Conservation (phyloP, 2,113 vertebrate species). For the Bos javanicus region DNA sequence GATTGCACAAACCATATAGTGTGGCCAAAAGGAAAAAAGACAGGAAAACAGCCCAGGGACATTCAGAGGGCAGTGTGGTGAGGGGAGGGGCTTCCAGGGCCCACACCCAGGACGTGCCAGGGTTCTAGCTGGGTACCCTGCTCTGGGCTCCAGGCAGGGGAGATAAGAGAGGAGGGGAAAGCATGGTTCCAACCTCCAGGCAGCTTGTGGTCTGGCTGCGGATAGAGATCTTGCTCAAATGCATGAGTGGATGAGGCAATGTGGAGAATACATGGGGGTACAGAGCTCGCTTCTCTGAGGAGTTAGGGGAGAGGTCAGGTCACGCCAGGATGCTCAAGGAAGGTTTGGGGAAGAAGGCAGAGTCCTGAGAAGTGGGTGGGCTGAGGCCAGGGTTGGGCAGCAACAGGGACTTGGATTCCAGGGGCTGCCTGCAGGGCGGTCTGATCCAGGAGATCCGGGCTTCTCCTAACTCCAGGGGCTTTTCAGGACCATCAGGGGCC, state of each 20-base stretch:
- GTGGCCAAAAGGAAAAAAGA: neutral
- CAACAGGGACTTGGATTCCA: fast-evolving
- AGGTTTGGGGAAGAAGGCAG: neutral
- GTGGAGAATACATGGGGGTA: neutral
- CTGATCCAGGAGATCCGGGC: neutral
- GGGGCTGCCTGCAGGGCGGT: neutral
- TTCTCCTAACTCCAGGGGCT: neutral
- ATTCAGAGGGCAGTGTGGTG: neutral
- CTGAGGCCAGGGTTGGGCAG: neutral
- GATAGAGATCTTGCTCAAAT: neutral
- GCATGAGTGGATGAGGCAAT: neutral
- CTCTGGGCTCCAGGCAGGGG: neutral
- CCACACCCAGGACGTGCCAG: no score
- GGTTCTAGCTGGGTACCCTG: neutral
- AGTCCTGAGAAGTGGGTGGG: neutral
- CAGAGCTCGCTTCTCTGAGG: neutral
- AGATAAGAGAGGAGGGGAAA: neutral
- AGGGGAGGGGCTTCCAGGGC: neutral
- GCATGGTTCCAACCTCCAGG: neutral
- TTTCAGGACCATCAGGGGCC: neutral
- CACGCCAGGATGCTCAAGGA: neutral
- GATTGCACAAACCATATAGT: neutral
- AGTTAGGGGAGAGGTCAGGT: neutral
- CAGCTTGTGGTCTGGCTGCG: neutral
- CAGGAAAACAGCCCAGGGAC: neutral